These are phyloP conservation scores for Orthonevra nobilis DNA, from an alignment of 2,888 invertebrate species.

Conservation along the genomic window DNA sequence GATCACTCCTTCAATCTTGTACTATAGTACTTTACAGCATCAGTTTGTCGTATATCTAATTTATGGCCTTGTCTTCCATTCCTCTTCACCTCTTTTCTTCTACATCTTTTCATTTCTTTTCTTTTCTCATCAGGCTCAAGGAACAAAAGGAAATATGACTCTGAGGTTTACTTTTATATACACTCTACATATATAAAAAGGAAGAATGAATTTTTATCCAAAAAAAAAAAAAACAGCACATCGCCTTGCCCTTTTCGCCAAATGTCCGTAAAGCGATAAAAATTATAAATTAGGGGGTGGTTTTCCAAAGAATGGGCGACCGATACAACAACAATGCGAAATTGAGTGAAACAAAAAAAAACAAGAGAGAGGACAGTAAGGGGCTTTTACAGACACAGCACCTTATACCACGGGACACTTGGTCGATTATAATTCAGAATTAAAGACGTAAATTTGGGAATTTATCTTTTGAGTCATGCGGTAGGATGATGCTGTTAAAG, in stretches of 20 bases:
- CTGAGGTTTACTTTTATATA: slow-evolving; percentile 47
- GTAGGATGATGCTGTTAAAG: slow-evolving; percentile 50
- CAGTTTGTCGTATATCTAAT: slow-evolving; percentile 68
- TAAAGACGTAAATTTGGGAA: slow-evolving; percentile 65
- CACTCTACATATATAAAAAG: slow-evolving; percentile 9
- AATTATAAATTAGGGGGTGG: slow-evolving; percentile 69
- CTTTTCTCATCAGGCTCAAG: background rate
- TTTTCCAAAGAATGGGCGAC: slow-evolving; percentile 45
- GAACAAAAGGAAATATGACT: slow-evolving; percentile 16
- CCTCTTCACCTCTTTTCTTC: slow-evolving; percentile 3
- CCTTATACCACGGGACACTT: slow-evolving; percentile 23
- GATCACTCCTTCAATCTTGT: slow-evolving; percentile 47
- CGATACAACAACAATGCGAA: no score
- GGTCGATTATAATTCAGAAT: slow-evolving; percentile 68
- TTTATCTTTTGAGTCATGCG: slow-evolving; percentile 64
- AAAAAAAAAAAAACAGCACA: slow-evolving; percentile 9
- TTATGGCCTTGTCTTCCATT: slow-evolving; percentile 46
- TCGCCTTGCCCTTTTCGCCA: slow-evolving; percentile 64
- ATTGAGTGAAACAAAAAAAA: slow-evolving; percentile 6
- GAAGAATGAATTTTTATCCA: slow-evolving; percentile 28
- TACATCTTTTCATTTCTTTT: slow-evolving; percentile 10
- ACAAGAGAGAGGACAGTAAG: background rate
- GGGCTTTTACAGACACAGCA: slow-evolving; percentile 24
- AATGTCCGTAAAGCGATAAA: slow-evolving; percentile 66
- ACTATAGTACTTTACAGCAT: slow-evolving; percentile 61